Conservation (phyloP, 2,888 invertebrate species). For the Vandiemenella viatica region DNA sequence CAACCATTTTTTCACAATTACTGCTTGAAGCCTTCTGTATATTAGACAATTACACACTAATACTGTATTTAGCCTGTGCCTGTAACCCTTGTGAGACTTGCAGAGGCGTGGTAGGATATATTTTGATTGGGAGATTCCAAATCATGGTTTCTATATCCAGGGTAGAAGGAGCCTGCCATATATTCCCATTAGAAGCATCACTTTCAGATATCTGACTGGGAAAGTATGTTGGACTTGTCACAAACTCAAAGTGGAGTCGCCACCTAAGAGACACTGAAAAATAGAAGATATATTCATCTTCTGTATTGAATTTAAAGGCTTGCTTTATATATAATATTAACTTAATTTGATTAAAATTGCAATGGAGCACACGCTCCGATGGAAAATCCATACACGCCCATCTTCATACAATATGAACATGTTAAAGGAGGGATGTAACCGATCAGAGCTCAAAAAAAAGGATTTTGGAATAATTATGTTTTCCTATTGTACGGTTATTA, state of each 20-base stretch:
- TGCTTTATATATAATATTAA: no score
- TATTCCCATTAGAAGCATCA: constrained; percentile 39
- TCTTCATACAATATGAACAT: no score
- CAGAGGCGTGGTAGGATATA: constrained; percentile 80
- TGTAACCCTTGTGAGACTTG: constrained; percentile 51
- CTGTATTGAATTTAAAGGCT: no score
- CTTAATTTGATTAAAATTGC: no score
- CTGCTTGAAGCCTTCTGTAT: no score
- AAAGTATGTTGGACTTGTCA: constrained; percentile 57
- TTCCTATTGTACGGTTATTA: no score
- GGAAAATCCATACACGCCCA: no score
- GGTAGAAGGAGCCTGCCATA: constrained; percentile 72
- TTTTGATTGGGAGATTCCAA: constrained; percentile 91
- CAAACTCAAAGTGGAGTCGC: constrained; percentile 96
- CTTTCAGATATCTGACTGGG: constrained; percentile 31
- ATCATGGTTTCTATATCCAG: constrained; percentile 95
- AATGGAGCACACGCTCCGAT: no score
- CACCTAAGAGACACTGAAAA: constrained; percentile 71
- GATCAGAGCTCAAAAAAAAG: no score
- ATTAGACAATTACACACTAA: constrained; percentile 2
- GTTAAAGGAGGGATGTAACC: no score
- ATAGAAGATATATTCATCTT: constrained; percentile 11
- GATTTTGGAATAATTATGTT: no score
- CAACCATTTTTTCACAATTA: no score
- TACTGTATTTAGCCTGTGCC: constrained; percentile 24